Evolutionary conservation across 2,113 vertebrate species (phyloP).

Genomic region (Paramisgurnus dabryanus): DNA sequence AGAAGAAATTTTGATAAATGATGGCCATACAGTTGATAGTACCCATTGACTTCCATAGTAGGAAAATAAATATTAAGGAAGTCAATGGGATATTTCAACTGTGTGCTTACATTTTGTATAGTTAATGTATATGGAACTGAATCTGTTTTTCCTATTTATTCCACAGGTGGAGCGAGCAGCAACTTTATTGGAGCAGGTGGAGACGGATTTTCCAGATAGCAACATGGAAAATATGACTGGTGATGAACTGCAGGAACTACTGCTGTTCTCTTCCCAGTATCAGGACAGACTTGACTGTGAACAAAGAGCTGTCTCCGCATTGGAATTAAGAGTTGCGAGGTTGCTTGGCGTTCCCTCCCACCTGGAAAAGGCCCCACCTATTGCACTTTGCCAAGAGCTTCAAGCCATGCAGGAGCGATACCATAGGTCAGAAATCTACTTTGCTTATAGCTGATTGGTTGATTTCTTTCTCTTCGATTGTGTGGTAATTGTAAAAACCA

Average conservation of each 20-base stretch:
- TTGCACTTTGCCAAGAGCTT: slow-evolving; percentile 77
- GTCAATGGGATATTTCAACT: no score
- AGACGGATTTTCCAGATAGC: slow-evolving; percentile 80
- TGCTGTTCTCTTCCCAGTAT: slow-evolving; percentile 73
- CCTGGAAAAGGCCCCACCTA: slow-evolving; percentile 60
- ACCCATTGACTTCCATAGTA: no score
- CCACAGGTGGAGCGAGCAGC: slow-evolving; percentile 84
- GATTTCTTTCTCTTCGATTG: not conserved
- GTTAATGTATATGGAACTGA: no score
- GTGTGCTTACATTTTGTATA: no score
- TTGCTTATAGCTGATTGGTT: not conserved
- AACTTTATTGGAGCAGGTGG: slow-evolving; percentile 80
- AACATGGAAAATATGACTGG: slow-evolving; percentile 65
- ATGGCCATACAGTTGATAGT: no score
- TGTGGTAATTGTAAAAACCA: not conserved
- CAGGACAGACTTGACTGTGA: slow-evolving; percentile 83
- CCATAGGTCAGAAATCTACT: slow-evolving; percentile 72
- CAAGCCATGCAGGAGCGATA: slow-evolving; percentile 80
- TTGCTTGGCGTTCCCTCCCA: slow-evolving; percentile 72
- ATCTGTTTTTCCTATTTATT: not conserved
- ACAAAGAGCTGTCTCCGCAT: slow-evolving; percentile 76
- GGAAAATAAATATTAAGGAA: no score
- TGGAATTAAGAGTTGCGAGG: slow-evolving; percentile 76
- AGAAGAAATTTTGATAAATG: no score
- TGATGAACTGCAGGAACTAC: slow-evolving; percentile 79